phyloP scores from a whole-genome alignment of 2,888 invertebrate species.

The Nephrotoma guestfalica region DNA sequence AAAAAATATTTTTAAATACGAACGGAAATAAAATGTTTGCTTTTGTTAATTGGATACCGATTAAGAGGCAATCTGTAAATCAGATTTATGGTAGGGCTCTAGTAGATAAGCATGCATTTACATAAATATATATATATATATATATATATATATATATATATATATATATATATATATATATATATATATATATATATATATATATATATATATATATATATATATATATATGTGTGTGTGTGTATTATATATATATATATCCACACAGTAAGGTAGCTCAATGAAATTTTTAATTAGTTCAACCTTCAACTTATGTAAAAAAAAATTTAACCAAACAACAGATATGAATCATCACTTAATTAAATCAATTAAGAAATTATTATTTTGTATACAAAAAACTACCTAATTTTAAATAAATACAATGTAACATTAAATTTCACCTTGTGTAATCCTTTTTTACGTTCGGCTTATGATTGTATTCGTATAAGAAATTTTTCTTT shows the following conservation, averaged over 20 bases:
- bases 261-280: background rate
- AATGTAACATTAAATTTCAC: background rate
- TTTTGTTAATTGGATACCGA: background rate
- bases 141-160: background rate
- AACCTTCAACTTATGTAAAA: background rate
- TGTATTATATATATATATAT: background rate
- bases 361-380: background rate
- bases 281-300: background rate
- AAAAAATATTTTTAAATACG: background rate
- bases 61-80: background rate
- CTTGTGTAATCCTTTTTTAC: background rate
- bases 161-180: background rate
- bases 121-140: too few species aligned
- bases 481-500: background rate
- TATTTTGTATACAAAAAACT: background rate
- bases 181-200: too few species aligned
- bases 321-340: background rate
- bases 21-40: background rate
- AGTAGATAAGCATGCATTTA: background rate
- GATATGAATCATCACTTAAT: background rate
- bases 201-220: too few species aligned
- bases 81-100: background rate
- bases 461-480: background rate
- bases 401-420: background rate
- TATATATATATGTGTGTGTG: too few species aligned